phyloP scores from a whole-genome alignment of 2,888 invertebrate genomes.

The Muschampia plurimacula region DNA sequence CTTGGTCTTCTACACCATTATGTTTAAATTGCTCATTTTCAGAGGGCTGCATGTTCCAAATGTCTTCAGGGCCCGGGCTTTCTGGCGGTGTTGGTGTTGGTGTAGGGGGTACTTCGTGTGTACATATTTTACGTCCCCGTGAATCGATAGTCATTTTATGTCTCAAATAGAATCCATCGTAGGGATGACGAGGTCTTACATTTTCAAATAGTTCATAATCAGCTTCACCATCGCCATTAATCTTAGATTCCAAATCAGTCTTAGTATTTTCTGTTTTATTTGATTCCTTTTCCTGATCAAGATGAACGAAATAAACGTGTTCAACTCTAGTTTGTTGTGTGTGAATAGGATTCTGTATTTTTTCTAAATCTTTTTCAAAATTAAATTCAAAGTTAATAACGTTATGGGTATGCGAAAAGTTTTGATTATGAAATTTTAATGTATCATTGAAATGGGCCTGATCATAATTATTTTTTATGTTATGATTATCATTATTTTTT shows the following conservation, averaged over 20 bases:
- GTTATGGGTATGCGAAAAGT: slow-evolving; percentile 29
- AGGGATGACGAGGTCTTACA: slow-evolving; percentile 76
- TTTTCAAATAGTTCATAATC: slow-evolving; percentile 68
- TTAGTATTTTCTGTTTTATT: slow-evolving; percentile 43
- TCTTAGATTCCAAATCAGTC: slow-evolving; percentile 48
- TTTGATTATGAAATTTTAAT: slow-evolving; percentile 7
- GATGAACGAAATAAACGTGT: slow-evolving; percentile 60
- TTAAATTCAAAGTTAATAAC: slow-evolving; percentile 12
- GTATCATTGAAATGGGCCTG: slow-evolving; percentile 43
- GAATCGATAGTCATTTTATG: slow-evolving; percentile 73
- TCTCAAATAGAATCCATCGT: slow-evolving; percentile 79
- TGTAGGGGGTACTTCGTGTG: slow-evolving; percentile 74
- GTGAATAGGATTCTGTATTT: slow-evolving; percentile 25
- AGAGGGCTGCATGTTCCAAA: slow-evolving; percentile 47
- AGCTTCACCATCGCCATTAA: slow-evolving; percentile 63
- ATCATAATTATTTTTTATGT: too few relatives aligned
- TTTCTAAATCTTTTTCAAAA: slow-evolving; percentile 28
- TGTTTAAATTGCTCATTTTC: slow-evolving; percentile 42
- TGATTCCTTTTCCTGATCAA: slow-evolving; percentile 54
- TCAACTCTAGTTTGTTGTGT: slow-evolving; percentile 34
- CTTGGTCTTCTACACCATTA: slow-evolving; percentile 62
- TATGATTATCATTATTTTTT: background rate
- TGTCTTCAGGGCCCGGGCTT: slow-evolving; percentile 57
- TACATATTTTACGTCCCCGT: slow-evolving; percentile 73
- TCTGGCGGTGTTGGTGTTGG: slow-evolving; percentile 60